Evolutionary conservation across 30 jellyfish, hydroid and myxozoan genomes (phyloP), one percentile per base, ranked within the genome.

Genomic region (Turritopsis rubra): DNA sequence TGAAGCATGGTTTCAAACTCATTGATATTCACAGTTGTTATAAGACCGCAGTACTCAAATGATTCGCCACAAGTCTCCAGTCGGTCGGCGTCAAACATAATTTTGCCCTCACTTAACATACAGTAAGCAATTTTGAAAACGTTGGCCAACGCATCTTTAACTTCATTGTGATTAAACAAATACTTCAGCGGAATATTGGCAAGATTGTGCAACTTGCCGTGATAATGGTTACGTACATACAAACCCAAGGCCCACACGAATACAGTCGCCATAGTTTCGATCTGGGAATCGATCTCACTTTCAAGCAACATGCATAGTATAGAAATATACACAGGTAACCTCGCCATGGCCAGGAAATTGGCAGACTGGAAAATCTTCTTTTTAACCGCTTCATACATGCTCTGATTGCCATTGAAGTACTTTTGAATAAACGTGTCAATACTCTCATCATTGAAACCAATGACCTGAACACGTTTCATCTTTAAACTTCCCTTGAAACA

Each of bases 301-400:
- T n/a, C 28, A 68, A 68, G 30, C 21, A 68, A 68, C 28, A n/a
- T 68, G 21, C 77, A 68, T 19, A 68, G 28, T 23, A 68, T 68
- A 22, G 77, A 68, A 7, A 68, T n/a, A 68, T 68, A 68, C 28
- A 68, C 77, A 68, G 77, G 77, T 68, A 68, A 68, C 9, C 77
- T 9, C 19, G 77, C 77, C 77, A 68, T 68, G 31, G 30, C 1
- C 28, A 27, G 30, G 17, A 68, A 27, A 0, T 68, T 68, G 19
- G 77, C 30, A n/a, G 77, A 68, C 19, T 68, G 31, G 28, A n/a
- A n/a, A 1, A 68, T 19, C 30, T 68, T 68, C 22, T 68, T 17
- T 22, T n/a, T n/a, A 23, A 68, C 77, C 8, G 77, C 30, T 0
- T 68, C 31, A 68, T 68, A 68, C 77, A n/a, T 23, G 31, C 30